Conservation (phyloP, 2,888 invertebrate species). For the Cerceris rybyensis region DNA sequence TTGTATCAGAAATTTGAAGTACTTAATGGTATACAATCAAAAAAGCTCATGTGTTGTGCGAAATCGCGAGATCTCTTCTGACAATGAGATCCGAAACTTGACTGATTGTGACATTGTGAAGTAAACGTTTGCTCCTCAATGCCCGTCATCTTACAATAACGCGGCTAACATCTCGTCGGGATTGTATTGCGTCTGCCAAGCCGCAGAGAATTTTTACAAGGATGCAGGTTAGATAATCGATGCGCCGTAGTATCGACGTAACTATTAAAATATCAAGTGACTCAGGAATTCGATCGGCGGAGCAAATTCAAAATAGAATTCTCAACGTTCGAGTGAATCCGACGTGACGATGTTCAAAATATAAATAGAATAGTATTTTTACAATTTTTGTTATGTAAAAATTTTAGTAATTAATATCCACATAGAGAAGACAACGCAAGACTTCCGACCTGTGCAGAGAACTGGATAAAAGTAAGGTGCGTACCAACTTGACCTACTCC, state of each 20-base stretch:
- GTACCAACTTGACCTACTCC: slow-evolving; percentile 40
- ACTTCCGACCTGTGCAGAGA: no score
- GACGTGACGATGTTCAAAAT: not conserved
- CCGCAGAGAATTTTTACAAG: slow-evolving; percentile 48
- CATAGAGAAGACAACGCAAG: no score
- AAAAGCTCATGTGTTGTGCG: no score
- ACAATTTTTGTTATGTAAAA: no score
- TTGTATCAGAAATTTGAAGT: no score
- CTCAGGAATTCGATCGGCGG: slow-evolving; percentile 35
- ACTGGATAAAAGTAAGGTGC: not conserved
- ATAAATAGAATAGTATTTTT: no score
- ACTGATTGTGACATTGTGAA: slow-evolving; percentile 11
- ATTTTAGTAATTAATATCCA: no score
- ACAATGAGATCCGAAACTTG: no score
- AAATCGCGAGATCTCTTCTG: no score
- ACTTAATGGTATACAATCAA: no score
- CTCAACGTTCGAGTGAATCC: slow-evolving; percentile 2
- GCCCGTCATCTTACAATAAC: slow-evolving; percentile 14
- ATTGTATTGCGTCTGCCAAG: slow-evolving; percentile 51
- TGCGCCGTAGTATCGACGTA: slow-evolving; percentile 38
- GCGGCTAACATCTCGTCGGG: slow-evolving; percentile 29
- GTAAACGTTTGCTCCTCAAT: slow-evolving; percentile 1
- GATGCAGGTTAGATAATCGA: slow-evolving; percentile 56
- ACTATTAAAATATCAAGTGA: slow-evolving; percentile 52
- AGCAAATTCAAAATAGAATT: slow-evolving; percentile 34